Base-by-base conservation (phyloP, 1,140 invertebrate species). In the Teleopsis dalmanni region DNA sequence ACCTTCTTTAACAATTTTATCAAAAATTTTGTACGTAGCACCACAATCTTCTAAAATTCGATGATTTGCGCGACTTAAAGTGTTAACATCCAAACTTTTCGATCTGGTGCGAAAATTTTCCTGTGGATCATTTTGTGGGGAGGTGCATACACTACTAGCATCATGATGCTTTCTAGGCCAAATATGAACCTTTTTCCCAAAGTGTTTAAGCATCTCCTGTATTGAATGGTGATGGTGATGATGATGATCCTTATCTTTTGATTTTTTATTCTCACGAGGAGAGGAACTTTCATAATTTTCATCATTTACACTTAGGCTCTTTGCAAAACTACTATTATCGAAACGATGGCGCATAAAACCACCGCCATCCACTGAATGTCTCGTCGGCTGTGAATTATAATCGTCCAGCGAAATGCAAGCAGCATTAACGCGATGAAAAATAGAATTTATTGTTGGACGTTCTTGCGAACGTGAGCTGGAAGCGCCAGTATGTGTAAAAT, bases 1-100 rank as follows among this genome's bases (percentile, higher is more conserved):
- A 87, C 87, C 87, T 86, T 89, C 84, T 74, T 76, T 77, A 2
- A 90, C 72, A 52, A 90, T 90, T 40, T 76, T 76, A 54, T 90
- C 85, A 60, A 82, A 90, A 56, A 90, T 88, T 60, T 81, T 77
- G 62, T 90, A 90, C 9, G 86, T 88, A 9, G 84, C 77, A 31
- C 83, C 86, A 61, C 85, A 87, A 59, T 88, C 87, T 47, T 78
- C 73, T 7, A 81, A 58, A 38, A 62, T 62, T 37, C 72, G 65
- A n/a, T n/a, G n/a, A 57, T 67, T 72, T 13, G 58, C 58, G 34
- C 71, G 63, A 26, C 73, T 73, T 37, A 75, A 66, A 7, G 78
- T 72, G 47, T 78, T 76, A 7, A 80, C 83, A 62, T 88, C 87
- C 48, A 88, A 65, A 23, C 85, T 88, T 61, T 85, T 85, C 18